A percentile compares a stretch with the other conserved stretches of the same genome.
These are phyloP conservation scores for Litocranius walleri DNA, from an alignment of 2,113 vertebrate species.

Conservation along the genomic window DNA sequence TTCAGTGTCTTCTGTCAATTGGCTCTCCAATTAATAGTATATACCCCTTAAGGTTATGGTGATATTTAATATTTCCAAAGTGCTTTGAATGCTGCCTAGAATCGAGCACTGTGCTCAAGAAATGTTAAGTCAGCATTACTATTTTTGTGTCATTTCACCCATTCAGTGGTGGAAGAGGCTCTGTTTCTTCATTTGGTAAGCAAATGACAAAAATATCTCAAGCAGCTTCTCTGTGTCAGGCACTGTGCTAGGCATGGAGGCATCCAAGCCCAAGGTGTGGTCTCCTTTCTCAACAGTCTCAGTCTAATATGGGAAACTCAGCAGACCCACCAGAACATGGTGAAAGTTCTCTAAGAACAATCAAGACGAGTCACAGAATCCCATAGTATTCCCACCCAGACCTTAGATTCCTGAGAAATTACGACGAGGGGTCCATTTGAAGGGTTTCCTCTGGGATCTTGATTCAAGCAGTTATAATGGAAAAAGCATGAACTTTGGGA, in stretches of 20 bases:
- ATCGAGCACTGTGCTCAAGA: neutral
- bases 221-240: neutral
- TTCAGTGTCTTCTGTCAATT: neutral
- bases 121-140: constrained; percentile 29
- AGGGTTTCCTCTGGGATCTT: neutral
- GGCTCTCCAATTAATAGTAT: neutral
- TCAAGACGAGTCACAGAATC: neutral
- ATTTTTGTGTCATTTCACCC: constrained; percentile 2
- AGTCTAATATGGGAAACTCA: neutral
- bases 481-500: neutral
- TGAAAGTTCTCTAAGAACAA: neutral
- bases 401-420: neutral
- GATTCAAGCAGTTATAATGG: neutral
- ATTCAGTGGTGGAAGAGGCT: neutral
- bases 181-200: constrained; percentile 20
- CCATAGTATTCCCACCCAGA: neutral
- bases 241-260: neutral
- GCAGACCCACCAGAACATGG: neutral
- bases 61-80: constrained; percentile 1
- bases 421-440: neutral
- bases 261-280: neutral
- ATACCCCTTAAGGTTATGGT: neutral
- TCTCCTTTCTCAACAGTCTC: neutral
- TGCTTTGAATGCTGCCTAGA: neutral
- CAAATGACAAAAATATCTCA: neutral